phyloP scores from a whole-genome alignment of 1,140 invertebrate genomes.

The Calliopsis andreniformis region DNA sequence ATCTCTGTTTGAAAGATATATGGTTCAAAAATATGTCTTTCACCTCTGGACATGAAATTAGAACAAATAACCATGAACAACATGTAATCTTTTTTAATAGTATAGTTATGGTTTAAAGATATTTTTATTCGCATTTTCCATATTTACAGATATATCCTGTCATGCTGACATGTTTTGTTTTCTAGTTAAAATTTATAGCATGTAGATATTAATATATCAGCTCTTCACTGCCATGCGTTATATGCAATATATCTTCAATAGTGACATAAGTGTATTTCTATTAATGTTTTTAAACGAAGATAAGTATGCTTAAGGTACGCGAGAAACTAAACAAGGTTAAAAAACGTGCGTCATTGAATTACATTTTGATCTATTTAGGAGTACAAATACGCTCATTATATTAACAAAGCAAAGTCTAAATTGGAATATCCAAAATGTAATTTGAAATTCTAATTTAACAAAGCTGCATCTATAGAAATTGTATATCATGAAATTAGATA shows the following conservation, averaged over 20 bases:
- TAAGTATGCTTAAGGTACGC: too few species aligned
- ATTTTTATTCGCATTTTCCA: neutral
- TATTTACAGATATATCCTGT: conserved; percentile 1
- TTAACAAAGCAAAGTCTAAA: neutral
- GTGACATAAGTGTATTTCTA: neutral
- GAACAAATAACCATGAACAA: neutral
- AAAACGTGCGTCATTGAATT: neutral
- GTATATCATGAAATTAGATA: too few species aligned
- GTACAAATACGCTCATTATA: neutral
- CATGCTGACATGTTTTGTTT: conserved; percentile 22
- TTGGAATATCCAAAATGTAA: too few species aligned
- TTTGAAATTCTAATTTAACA: too few species aligned
- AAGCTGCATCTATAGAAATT: too few species aligned
- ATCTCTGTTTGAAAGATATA: neutral
- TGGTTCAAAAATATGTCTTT: neutral
- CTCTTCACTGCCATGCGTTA: neutral
- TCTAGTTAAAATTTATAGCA: conserved; percentile 35
- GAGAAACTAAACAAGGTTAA: too few species aligned
- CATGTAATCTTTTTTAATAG: neutral
- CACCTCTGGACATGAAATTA: neutral
- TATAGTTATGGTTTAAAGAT: neutral
- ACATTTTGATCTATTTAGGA: neutral
- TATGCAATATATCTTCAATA: neutral
- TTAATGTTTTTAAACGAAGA: neutral
- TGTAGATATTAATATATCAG: conserved; percentile 21